Percentiles rank a stretch among this genome's conserved stretches.
These are phyloP conservation scores for Podotricha telesiphe DNA, from an alignment of 2,888 invertebrate species.

Conservation along the genomic window DNA sequence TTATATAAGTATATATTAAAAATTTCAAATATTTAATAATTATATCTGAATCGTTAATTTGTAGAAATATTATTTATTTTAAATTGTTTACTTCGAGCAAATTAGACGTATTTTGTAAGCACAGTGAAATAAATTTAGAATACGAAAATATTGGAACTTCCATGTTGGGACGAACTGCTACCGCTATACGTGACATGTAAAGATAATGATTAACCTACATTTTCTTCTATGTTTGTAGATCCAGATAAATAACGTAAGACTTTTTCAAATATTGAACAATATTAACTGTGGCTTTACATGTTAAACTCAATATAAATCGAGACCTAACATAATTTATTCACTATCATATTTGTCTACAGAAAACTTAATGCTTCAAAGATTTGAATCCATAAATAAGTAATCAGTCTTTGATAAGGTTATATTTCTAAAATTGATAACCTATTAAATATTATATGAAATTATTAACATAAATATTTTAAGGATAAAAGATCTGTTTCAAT, in stretches of 20 bases:
- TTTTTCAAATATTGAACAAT: conserved; percentile 7
- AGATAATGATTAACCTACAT: conserved; percentile 37
- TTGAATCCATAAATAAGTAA: conserved; percentile 46
- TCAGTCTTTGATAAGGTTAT: conserved; percentile 75
- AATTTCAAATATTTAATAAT: not conserved
- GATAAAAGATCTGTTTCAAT: conserved; percentile 20
- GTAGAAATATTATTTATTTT: conserved; percentile 16
- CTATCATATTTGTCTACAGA: conserved; percentile 19
- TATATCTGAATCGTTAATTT: conserved; percentile 15
- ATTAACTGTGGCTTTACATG: not conserved
- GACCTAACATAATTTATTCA: not conserved
- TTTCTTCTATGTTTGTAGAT: conserved; percentile 27
- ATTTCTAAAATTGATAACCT: conserved; percentile 55
- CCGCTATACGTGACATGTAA: conserved; percentile 36
- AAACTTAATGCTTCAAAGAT: conserved; percentile 35
- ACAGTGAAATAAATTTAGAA: conserved; percentile 5
- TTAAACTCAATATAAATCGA: not conserved
- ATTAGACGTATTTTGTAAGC: not conserved
- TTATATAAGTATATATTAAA: conserved; percentile 20
- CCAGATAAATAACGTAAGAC: not conserved
- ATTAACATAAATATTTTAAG: conserved; percentile 23
- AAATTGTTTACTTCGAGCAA: not conserved
- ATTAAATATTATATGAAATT: conserved; percentile 39
- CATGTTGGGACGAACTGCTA: conserved; percentile 35
- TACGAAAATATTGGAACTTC: conserved; percentile 27